A percentile compares a stretch with the other conserved stretches of the same genome.
Evolutionary conservation across 1,140 invertebrate genomes (phyloP).

Genomic region (Diorhabda carinulata): DNA sequence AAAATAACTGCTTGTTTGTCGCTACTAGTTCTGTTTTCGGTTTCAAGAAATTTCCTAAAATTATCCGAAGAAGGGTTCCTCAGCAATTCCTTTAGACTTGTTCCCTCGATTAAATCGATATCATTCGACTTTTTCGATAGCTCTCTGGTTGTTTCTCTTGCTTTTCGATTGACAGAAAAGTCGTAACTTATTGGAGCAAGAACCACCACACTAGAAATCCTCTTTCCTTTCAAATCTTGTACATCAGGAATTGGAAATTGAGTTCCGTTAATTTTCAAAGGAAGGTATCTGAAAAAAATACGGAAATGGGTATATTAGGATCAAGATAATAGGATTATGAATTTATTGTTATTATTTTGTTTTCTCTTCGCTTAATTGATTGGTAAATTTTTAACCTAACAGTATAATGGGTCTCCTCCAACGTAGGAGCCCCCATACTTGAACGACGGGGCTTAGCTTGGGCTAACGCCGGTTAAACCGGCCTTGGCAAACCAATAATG

Average conservation of each 20-base stretch:
- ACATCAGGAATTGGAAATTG: slow-evolving; percentile 77
- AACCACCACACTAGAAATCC: slow-evolving; percentile 76
- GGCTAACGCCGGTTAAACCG: no score
- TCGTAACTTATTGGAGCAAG: slow-evolving; percentile 70
- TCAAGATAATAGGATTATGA: no score
- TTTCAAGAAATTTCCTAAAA: slow-evolving; percentile 73
- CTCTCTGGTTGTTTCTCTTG: slow-evolving; percentile 50
- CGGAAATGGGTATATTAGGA: neutral
- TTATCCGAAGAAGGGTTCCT: slow-evolving; percentile 71
- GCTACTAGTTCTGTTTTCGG: slow-evolving; percentile 65
- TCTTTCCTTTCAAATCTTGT: slow-evolving; percentile 65
- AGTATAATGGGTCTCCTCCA: no score
- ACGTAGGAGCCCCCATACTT: no score
- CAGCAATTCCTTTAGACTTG: slow-evolving; percentile 68
- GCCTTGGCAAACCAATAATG: no score
- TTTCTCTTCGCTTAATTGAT: no score
- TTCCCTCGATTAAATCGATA: slow-evolving; percentile 62
- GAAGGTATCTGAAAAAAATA: slow-evolving; percentile 60
- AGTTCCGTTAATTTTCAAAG: slow-evolving; percentile 76
- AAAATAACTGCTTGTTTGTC: slow-evolving; percentile 74
- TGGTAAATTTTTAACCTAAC: no score
- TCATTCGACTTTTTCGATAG: slow-evolving; percentile 51
- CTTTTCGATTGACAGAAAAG: slow-evolving; percentile 41
- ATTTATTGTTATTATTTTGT: no score
- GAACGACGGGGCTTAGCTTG: no score